A percentile compares a stretch with the other conserved stretches of the same genome.
Evolutionary conservation across 1,140 invertebrate genomes (phyloP).

Genomic region (Drosophila sp.): DNA sequence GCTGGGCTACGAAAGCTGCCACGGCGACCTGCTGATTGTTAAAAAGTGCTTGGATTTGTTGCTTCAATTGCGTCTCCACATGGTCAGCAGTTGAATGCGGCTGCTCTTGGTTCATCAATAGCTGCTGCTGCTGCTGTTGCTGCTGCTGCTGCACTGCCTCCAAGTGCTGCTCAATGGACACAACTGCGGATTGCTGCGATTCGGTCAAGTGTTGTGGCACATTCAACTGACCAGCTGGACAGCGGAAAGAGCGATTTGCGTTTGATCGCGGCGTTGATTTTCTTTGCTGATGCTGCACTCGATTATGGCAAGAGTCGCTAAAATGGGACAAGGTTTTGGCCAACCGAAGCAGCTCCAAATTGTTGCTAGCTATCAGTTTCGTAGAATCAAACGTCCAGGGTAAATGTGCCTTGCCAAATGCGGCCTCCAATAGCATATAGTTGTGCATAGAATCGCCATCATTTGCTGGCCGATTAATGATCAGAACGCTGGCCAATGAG

Average conservation of each 20-base stretch:
- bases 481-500: constrained; percentile 18
- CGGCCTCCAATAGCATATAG: constrained; percentile 27
- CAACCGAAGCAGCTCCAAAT: constrained; percentile 2
- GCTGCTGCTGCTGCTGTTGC: not conserved
- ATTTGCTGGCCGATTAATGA: constrained; percentile 37
- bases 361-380: constrained; percentile 1
- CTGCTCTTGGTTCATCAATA: not conserved
- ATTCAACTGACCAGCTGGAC: constrained; percentile 5
- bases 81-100: no score
- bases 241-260: not conserved
- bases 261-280: not conserved
- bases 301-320: not conserved
- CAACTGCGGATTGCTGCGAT: not conserved
- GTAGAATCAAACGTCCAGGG: constrained; percentile 10
- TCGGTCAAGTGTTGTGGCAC: not conserved
- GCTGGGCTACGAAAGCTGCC: not conserved
- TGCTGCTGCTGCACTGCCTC: not conserved
- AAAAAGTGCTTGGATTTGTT: constrained; percentile 11
- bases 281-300: not conserved
- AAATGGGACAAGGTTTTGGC: constrained; percentile 9
- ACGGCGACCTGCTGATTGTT: constrained; percentile 16
- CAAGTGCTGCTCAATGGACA: not conserved
- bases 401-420: constrained; percentile 3
- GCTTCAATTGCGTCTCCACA: not conserved
- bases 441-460: constrained; percentile 25